Base-by-base conservation (phyloP, 2,888 invertebrate genomes). In the Ormia ochracea region DNA sequence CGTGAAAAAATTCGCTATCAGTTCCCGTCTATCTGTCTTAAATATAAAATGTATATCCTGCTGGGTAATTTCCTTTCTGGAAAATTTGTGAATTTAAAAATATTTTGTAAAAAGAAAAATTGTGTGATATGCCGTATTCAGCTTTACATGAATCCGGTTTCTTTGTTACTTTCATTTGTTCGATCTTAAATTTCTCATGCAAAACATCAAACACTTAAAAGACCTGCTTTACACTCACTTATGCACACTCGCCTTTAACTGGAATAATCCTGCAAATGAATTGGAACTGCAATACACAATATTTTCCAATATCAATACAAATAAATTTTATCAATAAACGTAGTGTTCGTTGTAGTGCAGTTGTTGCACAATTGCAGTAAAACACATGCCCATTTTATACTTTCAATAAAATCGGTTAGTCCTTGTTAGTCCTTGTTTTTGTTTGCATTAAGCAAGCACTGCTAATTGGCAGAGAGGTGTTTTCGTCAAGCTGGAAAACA, bases 241-340 rank as follows among this genome's bases (percentile, higher is more conserved):
- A 2, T 2, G 19, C 28, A 17, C 31, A 17, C 31, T 50, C 14
- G 17, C 17, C 2, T n/a, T 19, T 26, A 23, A 31, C 9, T 12
- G 12, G 12, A 33, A 31, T 28, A 19, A 21, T 43, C 21, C 54
- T 21, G 14, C 41, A 68, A n/a, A 31, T 68, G 54, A 68, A 52
- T 31, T 26, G 31, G 48, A 38, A 59, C 38, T 50, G 50, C 50
- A 48, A n/a, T n/a, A 10, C 52, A 23, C 33, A 33, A 31, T 43
- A 17, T 52, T 52, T 26, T 52, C 21, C 17, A 61, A 61, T 23
- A 52, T 43, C 41, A 61, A 52, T 61, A 33, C 52, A 61, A 61
- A 52, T 63, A 52, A 31, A 23, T 72, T 61, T 61, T 72, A 52
- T 63, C 61, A 72, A 72, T 54, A 72, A 72, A 63, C 43, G 33